Conservation (phyloP, 2,888 invertebrate species). For the Molorchus minor region DNA sequence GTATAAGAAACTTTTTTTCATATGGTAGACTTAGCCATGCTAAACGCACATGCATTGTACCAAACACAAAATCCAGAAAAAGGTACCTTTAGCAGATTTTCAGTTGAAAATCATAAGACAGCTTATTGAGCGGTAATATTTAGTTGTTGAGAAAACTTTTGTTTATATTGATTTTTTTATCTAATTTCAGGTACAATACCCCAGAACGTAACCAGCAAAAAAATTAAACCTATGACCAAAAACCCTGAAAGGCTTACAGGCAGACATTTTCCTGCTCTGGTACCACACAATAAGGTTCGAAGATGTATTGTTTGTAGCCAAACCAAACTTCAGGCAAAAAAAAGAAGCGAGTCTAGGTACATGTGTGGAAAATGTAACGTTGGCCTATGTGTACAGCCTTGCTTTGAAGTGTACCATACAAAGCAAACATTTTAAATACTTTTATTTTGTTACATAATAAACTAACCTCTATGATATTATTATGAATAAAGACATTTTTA, state of each 20-base stretch:
- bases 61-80: background rate
- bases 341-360: constrained; percentile 11
- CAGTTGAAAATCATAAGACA: constrained; percentile 7
- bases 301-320: constrained; percentile 13
- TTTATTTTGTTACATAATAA: background rate
- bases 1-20: constrained; percentile 13
- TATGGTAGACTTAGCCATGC: background rate
- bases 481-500: too few relatives aligned
- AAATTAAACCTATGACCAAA: constrained; percentile 2
- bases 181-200: constrained; percentile 2
- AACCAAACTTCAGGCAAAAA: constrained; percentile 15
- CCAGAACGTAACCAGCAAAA: background rate
- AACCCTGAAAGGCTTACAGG: too few relatives aligned
- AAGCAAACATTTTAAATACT: constrained; percentile 16
- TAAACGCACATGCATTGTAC: background rate
- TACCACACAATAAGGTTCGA: constrained; percentile 12
- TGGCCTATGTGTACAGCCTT: constrained; percentile 16
- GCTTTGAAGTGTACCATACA: constrained; percentile 18
- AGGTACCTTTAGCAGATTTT: constrained; percentile 1
- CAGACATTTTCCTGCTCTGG: background rate
- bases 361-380: constrained; percentile 16
- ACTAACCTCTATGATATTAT: constrained; percentile 5
- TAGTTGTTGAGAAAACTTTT: too few relatives aligned
- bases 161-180: too few relatives aligned
- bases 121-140: constrained; percentile 11